Base-by-base conservation (phyloP, 2,888 invertebrate genomes). In the Lepetodrilus schrolli region DNA sequence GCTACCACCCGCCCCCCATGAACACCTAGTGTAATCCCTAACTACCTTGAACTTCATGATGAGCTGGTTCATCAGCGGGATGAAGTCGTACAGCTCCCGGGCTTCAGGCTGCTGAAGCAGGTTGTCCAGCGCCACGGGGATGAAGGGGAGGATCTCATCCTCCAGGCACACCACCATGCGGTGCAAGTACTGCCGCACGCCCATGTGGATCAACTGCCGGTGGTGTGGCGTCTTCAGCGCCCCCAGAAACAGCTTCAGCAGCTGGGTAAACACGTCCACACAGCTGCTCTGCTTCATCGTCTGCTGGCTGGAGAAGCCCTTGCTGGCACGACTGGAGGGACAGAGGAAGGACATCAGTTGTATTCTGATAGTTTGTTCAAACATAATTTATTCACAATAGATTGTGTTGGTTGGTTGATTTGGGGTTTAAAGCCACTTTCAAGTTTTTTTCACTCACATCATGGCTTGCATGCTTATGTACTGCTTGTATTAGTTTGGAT, bases 161-260 rank as follows among this genome's bases (percentile, higher is more conserved):
- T 92, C 93, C 75, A 93, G 83, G 80, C 93, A 93, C 26, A 93
- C 92, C 23, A 93, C 92, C 91, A 93, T 92, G 34, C 93, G 90
- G 84, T 93, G 93, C 73, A 93, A 85, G 82, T 91, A 92, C 86
- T 93, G 93, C 0, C 93, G 88, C 13, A 93, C 91, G 4, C 92
- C 92, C 58, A 91, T 78, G 74, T 90, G 90, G n/a, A 90, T 81
- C 23, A 83, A 76, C 38, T 80, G 85, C 7, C 89, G 84, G 70
- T 90, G 89, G 2, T 82, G 80, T 0, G 89, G 88, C 4, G 84
- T 83, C 65, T 91, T 90, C 66, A 93, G 86, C 10, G 92, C 91
- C 47, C 88, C 87, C 13, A 93, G 86, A 85, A 93, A 93, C 36
- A 92, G 88, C 69, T 91, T 86, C 70, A 92, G 84, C n/a, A 92